Conservation (phyloP, 2,797 vertebrate species). For the Enteromius fasciolatus region DNA sequence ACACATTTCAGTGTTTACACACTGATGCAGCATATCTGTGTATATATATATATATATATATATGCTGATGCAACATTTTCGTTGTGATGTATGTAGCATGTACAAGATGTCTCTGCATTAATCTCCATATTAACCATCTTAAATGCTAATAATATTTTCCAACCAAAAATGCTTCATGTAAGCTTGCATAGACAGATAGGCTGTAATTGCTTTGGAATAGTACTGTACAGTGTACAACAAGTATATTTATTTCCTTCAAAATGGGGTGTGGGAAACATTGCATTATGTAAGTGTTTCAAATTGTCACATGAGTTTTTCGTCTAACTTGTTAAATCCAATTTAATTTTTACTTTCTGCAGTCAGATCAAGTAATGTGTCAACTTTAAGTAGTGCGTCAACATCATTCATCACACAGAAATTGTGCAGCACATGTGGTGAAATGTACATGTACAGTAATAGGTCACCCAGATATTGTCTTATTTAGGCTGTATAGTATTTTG, state of each 20-base stretch:
- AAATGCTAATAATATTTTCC: background rate
- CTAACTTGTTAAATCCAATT: background rate
- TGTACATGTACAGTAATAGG: background rate
- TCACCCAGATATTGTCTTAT: background rate
- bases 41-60: too few species aligned
- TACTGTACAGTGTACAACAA: background rate
- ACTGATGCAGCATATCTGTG: background rate
- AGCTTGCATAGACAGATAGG: background rate
- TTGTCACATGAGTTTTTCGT: background rate
- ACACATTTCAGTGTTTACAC: background rate
- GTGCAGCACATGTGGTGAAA: background rate
- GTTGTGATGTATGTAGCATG: background rate
- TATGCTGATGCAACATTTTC: background rate
- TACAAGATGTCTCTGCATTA: background rate
- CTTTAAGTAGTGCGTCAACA: background rate
- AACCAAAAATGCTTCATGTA: background rate
- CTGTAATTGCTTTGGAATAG: background rate
- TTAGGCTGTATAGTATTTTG: background rate
- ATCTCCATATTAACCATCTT: background rate
- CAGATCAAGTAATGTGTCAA: background rate
- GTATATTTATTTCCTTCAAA: background rate
- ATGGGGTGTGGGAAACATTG: background rate
- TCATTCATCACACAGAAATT: background rate
- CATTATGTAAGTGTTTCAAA: background rate
- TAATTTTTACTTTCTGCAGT: background rate